A percentile compares a stretch with the other conserved stretches of the same genome.
Evolutionary conservation across 2,797 vertebrate species (phyloP).

Genomic region (Tapera naevia): DNA sequence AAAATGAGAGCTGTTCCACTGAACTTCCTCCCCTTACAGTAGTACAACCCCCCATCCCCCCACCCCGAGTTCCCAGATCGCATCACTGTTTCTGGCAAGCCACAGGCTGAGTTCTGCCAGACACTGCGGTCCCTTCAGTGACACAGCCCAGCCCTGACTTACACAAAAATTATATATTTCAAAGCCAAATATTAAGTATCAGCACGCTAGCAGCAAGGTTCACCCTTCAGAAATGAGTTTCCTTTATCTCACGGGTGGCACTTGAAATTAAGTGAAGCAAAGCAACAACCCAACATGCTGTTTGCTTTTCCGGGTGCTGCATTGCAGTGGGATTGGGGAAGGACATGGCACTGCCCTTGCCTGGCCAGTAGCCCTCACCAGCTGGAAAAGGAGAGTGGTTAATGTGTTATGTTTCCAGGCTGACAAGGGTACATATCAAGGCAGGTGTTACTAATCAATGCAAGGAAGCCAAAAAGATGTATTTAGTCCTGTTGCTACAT

Average conservation of each 20-base stretch:
- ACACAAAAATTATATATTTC: background rate
- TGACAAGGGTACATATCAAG: no score
- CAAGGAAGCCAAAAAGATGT: background rate
- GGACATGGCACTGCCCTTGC: accelerated
- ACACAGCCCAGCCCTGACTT: background rate
- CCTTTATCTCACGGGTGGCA: background rate
- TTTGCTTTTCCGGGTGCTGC: accelerated
- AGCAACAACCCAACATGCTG: accelerated
- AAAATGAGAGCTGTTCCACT: background rate
- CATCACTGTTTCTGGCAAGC: background rate
- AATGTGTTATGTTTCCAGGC: background rate
- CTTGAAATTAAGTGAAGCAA: background rate
- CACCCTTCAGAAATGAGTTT: background rate
- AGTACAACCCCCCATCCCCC: background rate
- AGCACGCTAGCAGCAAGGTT: background rate
- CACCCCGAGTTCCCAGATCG: background rate
- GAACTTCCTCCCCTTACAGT: background rate
- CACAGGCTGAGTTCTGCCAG: background rate
- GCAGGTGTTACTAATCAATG: background rate
- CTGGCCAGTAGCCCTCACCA: background rate
- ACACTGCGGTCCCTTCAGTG: background rate
- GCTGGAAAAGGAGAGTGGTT: background rate
- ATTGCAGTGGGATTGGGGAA: background rate
- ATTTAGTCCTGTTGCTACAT: background rate
- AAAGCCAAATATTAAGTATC: background rate